Base-by-base conservation (phyloP, 2,888 invertebrate genomes). In the Minunthozetes semirufus region DNA sequence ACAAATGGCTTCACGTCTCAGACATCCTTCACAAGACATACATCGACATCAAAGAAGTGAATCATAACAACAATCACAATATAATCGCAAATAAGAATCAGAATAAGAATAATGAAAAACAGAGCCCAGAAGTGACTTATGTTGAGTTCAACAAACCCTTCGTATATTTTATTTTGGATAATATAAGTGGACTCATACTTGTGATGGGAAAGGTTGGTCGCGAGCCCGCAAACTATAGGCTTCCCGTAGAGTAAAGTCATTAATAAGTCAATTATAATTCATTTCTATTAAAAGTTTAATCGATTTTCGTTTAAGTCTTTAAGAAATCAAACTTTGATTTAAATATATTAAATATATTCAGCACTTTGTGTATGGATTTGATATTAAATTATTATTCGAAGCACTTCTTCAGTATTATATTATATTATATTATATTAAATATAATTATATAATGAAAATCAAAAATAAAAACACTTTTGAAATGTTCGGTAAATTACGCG, bases 231-330 rank as follows among this genome's bases (percentile, higher is more conserved):
- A 72, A 72, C 33, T 72, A 72, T 50, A 72, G 72, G 15, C 59
- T 72, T 19, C 72, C 72, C 53, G 88, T 70, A 27, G 22, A 68
- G 1, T 25, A 9, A 50, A n/a, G 6, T 50, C 19, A 50, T 19
- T 50, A 19, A n/a, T n/a, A n/a, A n/a, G n/a, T n/a, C n/a, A n/a
- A n/a, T n/a, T n/a, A n/a, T n/a, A n/a, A n/a, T n/a, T n/a, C n/a
- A n/a, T 19, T n/a, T 19, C 2, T 50, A 50, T n/a, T 50, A n/a
- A 19, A 6, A 50, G n/a, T 50, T 9, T n/a, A 50, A 50, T 19
- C 19, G 50, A 50, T n/a, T 50, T 50, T 50, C 1, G 50, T 27
- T 61, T 15, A 61, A 27, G n/a, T 50, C n/a, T 50, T 19, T 50
- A 19, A 50, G 19, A 19, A 19, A 56, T 22, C 19, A 56, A 2